Evolutionary conservation across 2,888 invertebrate species (phyloP), one percentile per base, ranked within the genome.

Genomic region (Eristalinus aeneus): DNA sequence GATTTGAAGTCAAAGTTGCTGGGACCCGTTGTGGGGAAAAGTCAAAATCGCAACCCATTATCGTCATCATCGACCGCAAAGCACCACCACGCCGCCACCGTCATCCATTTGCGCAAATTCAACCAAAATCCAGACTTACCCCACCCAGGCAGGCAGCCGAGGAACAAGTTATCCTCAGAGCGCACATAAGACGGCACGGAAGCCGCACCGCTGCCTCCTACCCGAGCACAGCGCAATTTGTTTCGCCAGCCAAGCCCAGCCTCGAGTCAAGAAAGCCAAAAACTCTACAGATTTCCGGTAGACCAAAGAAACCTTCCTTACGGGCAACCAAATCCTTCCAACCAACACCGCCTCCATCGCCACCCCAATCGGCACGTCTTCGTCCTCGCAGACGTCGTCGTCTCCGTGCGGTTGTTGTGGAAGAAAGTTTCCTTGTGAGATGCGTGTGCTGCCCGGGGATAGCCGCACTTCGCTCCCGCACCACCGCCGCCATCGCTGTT

Each of bases 61-160:
- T 86, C 86, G 82, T 86, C 86, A 81, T 78, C 86, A 86, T 82
- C 86, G 86, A 86, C 86, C 86, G 74, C 86, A 86, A 82, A 82
- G 69, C 82, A 77, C 77, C 81, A 61, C 65, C 77, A 22, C 77
- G 20, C 67, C 32, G 39, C 60, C 67, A 68, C 61, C 63, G 34
- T 34, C 72, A 73, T 65, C 67, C 56, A 76, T 75, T 71, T 32
- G 27, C 53, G 74, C 63, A 72, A 67, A 75, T 84, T 78, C 74
- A 16, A 56, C 73, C 71, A 67, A 75, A 84, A 78, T 83, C 78
- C 31, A 58, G 64, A 68, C 34, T 63, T 23, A 9, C 39, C 6
- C 39, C 3, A n/a, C 6, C 4, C 6, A 1, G 16, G 46, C 34
- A 20, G 36, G 53, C 32, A 54, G 61, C 68, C 68, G 16, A 11